These are phyloP conservation scores for Drosophila mojavensis DNA, from an alignment of 1,140 invertebrate genomes.

Conservation along the genomic window DNA sequence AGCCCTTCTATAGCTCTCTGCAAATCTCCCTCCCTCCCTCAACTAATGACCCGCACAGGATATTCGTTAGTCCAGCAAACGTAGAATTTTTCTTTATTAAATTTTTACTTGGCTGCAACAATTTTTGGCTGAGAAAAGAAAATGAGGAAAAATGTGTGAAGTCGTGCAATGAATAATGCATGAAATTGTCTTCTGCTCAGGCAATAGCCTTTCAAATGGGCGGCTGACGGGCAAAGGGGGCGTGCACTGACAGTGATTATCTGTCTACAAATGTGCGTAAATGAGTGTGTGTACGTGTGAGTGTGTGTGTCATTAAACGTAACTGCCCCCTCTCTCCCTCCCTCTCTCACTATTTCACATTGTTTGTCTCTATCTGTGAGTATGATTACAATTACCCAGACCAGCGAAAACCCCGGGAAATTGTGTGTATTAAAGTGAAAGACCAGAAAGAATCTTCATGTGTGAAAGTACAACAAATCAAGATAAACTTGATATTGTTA, in stretches of 20 bases:
- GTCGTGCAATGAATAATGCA: constrained; percentile 74
- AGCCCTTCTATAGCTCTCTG: constrained; percentile 25
- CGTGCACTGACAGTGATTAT: constrained; percentile 60
- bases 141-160: constrained; percentile 74
- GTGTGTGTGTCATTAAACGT: constrained; percentile 62
- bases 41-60: constrained; percentile 55
- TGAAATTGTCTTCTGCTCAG: constrained; percentile 45
- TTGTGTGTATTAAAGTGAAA: neutral
- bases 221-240: neutral
- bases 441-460: neutral
- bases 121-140: constrained; percentile 44
- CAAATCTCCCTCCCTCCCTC: neutral
- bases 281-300: constrained; percentile 42
- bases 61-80: constrained; percentile 59
- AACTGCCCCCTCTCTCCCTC: neutral
- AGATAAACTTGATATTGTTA: no score
- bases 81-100: constrained; percentile 73
- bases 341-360: neutral
- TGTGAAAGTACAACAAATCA: neutral
- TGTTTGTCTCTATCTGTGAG: constrained; percentile 22
- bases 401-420: constrained; percentile 4
- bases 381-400: constrained; percentile 59
- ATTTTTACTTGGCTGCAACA: constrained; percentile 60
- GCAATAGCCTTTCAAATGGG: constrained; percentile 58
- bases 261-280: constrained; percentile 50